Conservation (phyloP, 2,113 vertebrate species). For the Rhynchopsitta pachyrhyncha region DNA sequence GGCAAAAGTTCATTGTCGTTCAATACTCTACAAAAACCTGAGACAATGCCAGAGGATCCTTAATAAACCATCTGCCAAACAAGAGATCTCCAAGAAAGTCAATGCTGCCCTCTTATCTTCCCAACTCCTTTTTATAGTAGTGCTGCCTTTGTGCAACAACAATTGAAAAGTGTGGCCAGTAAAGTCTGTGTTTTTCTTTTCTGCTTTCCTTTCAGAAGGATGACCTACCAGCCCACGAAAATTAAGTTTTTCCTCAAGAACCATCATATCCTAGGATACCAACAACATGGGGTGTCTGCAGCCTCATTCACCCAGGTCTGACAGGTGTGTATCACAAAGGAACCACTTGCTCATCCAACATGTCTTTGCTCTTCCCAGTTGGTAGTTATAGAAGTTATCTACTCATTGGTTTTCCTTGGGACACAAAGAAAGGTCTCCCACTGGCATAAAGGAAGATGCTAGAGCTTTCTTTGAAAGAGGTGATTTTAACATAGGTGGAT, state of each 20-base stretch:
- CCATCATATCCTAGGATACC: neutral
- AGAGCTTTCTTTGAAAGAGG: neutral
- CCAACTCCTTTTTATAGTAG: neutral
- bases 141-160: neutral
- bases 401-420: neutral
- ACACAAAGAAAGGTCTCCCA: neutral
- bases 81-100: neutral
- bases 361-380: neutral
- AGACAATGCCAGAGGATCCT: neutral
- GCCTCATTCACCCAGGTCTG: neutral
- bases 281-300: neutral
- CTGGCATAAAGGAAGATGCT: neutral
- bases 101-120: neutral
- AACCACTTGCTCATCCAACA: fast-evolving
- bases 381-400: neutral
- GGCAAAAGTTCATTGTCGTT: neutral
- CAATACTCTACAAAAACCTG: neutral
- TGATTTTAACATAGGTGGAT: neutral
- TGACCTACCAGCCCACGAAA: neutral
- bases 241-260: neutral
- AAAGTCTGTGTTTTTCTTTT: neutral
- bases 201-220: neutral
- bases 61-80: neutral
- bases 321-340: neutral
- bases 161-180: neutral